Percentiles rank a stretch among this genome's conserved stretches.
Evolutionary conservation across 1,140 invertebrate species (phyloP).

Genomic region (Zophobas atratus): DNA sequence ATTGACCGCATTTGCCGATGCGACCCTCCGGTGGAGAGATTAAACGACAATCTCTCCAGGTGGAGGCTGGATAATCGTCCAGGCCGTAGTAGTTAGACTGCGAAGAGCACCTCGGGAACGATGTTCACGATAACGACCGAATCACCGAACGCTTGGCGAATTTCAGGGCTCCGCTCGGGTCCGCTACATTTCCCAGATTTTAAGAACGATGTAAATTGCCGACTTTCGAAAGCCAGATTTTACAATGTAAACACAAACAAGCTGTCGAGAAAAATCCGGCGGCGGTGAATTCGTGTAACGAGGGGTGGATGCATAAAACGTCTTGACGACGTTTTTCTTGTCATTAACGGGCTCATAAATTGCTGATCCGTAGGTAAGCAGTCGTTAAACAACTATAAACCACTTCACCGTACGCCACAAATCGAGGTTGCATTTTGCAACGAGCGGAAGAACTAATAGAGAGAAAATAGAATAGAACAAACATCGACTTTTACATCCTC

Average conservation of each 20-base stretch:
- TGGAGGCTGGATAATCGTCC: no score
- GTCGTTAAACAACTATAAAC: background rate
- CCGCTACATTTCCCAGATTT: no score
- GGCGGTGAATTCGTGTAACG: background rate
- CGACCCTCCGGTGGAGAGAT: no score
- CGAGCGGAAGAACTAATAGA: conserved; percentile 9
- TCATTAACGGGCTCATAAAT: background rate
- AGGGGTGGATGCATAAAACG: background rate
- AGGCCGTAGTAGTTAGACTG: no score
- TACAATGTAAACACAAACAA: background rate
- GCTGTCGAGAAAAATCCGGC: no score
- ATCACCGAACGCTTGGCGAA: no score
- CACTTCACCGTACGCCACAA: background rate
- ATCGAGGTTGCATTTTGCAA: conserved; percentile 5
- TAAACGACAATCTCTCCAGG: no score
- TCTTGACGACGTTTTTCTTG: background rate
- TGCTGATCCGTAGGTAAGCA: background rate
- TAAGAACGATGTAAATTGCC: no score
- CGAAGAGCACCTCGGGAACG: no score
- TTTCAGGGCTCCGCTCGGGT: no score
- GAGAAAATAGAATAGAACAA: conserved; percentile 5
- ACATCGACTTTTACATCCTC: conserved; percentile 18
- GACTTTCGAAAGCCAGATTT: no score
- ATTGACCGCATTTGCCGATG: background rate
- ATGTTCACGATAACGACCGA: no score